Evolutionary conservation across 2,888 invertebrate species (phyloP), one percentile per base, ranked within the genome.

Genomic region (Agrotis clavis): DNA sequence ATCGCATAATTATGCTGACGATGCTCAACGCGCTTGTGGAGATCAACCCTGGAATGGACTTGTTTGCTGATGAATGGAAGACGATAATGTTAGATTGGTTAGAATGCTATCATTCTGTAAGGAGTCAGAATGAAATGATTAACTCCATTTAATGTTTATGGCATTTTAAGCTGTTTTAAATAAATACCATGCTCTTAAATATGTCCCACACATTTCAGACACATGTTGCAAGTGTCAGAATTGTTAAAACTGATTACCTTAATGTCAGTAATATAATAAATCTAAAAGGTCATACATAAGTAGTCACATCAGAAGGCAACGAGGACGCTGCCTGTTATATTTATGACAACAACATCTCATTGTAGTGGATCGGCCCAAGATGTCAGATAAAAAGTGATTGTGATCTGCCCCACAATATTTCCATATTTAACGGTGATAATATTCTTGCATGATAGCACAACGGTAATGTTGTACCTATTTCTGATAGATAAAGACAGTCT

Each of bases 371-470:
- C 71, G 71, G 57, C 48, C 62, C 19, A 61, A 66, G 74, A 74
- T 72, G 70, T 68, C 35, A 60, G 84, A 74, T 82, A 80, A 71
- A 56, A 51, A 68, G 45, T 18, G 79, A 77, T 77, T 57, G 65
- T 56, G 35, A 72, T 66, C 74, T 54, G 35, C 66, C 56, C 67
- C 19, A 53, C 53, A 48, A 59, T 14, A 54, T 71, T 76, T 68
- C 61, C 69, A 78, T 78, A 70, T 59, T 76, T 56, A 54, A 72
- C 16, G 4, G 45, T 50, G 51, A 57, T 54, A 75, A 56, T 61
- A 18, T 60, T 47, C 63, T 56, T 48, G 11, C 59, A 51, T 25
- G 74, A 73, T 59, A 67, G 50, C 4, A 11, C 19, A 30, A 9
- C n/a, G 19, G 41, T 65, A 13, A 11, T 75, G 16, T 68, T 59